phyloP scores from a whole-genome alignment of 2,113 vertebrate species.

The Eublepharis macularius region DNA sequence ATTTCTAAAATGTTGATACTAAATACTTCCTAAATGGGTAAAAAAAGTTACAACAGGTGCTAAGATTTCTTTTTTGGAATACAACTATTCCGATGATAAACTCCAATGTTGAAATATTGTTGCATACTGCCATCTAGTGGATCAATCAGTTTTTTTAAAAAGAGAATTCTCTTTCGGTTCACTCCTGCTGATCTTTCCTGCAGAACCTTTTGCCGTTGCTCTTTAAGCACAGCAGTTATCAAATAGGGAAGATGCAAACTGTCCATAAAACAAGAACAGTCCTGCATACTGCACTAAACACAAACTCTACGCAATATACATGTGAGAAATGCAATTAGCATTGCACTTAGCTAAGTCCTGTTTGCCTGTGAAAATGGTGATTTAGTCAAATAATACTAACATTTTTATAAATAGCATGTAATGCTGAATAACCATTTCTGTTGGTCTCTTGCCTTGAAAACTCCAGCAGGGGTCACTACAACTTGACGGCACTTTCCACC shows the following conservation, averaged over 20 bases:
- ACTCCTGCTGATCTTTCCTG: neutral
- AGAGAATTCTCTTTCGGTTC: neutral
- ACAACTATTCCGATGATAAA: neutral
- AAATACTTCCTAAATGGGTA: accelerated
- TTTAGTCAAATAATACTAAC: too few relatives aligned
- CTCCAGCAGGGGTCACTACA: too few relatives aligned
- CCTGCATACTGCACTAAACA: too few relatives aligned
- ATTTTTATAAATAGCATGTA: too few relatives aligned
- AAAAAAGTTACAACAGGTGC: neutral
- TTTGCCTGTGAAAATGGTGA: too few relatives aligned
- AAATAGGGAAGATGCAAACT: neutral
- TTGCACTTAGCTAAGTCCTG: too few relatives aligned
- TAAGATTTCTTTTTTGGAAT: neutral
- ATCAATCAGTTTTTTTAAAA: neutral
- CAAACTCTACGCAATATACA: too few relatives aligned
- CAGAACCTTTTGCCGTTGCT: too few relatives aligned
- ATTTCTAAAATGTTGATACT: accelerated
- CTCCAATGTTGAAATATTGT: neutral
- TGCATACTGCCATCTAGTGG: slow-evolving; percentile 58
- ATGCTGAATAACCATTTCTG: too few relatives aligned
- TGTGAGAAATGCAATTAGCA: too few relatives aligned
- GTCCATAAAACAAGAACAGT: neutral
- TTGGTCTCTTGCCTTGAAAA: too few relatives aligned
- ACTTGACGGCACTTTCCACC: too few relatives aligned
- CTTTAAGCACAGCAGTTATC: neutral